These are phyloP conservation scores for Microcebus jonahi DNA, from an alignment of 2,113 vertebrate species.

Conservation along the genomic window DNA sequence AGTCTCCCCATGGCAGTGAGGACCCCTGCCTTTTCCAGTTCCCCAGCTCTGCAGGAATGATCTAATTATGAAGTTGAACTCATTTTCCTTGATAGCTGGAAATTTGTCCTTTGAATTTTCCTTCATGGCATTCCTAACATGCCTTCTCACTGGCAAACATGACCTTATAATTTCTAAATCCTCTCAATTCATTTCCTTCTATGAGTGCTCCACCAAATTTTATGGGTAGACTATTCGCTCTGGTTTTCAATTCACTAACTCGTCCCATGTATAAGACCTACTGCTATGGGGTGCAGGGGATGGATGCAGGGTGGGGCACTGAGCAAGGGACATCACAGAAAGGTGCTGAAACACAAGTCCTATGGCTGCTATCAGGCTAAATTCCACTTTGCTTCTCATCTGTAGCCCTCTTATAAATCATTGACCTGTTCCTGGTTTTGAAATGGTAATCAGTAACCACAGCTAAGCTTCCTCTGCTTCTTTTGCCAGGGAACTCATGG, in stretches of 20 bases:
- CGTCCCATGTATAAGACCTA: background rate
- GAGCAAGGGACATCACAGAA: background rate
- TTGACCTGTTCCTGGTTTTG: background rate
- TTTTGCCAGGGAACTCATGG: background rate
- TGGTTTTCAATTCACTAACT: background rate
- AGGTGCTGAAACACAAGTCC: background rate
- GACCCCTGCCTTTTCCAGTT: no score
- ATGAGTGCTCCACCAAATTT: no score
- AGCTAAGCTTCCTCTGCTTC: no score
- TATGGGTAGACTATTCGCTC: background rate
- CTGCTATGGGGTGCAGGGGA: rapidly evolving
- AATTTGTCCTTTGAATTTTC: background rate
- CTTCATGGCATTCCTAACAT: background rate
- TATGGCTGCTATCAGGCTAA: background rate
- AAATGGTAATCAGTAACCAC: background rate
- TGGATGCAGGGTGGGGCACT: rapidly evolving
- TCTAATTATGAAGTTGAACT: background rate
- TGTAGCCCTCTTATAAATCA: background rate
- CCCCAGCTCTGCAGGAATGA: background rate
- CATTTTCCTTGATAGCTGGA: background rate
- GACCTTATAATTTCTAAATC: background rate
- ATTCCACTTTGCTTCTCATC: background rate
- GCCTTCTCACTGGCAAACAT: background rate
- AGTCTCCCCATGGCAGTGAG: background rate
- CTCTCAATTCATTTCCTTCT: background rate